These are phyloP conservation scores for Busseola fusca DNA, from an alignment of 2,888 invertebrate species.

Conservation along the genomic window DNA sequence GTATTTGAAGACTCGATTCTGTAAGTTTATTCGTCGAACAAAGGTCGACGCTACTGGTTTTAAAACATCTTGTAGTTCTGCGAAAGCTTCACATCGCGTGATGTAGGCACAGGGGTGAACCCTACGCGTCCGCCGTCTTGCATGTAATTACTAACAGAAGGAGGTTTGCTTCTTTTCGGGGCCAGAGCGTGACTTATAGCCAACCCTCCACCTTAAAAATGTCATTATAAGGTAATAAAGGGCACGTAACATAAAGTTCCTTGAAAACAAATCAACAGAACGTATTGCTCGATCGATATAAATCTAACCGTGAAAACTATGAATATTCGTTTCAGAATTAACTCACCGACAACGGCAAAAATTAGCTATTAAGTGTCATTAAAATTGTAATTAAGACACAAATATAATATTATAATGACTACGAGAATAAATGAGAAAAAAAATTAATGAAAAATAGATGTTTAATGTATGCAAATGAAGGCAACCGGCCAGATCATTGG, in stretches of 20 bases:
- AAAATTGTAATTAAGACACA: constrained; percentile 56
- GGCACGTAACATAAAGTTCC: constrained; percentile 73
- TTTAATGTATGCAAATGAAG: constrained; percentile 68
- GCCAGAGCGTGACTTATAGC: constrained; percentile 78
- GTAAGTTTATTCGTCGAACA: constrained; percentile 45
- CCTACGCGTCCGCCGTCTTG: constrained; percentile 75
- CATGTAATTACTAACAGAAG: constrained; percentile 83
- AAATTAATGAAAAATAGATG: constrained; percentile 53
- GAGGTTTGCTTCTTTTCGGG: constrained; percentile 83
- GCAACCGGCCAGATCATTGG: constrained; percentile 59
- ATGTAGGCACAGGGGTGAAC: constrained; percentile 71
- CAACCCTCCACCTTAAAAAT: constrained; percentile 74
- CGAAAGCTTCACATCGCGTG: constrained; percentile 81
- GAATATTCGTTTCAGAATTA: constrained; percentile 50
- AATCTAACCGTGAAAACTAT: constrained; percentile 50
- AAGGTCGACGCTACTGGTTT: constrained; percentile 51
- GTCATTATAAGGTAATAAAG: constrained; percentile 79
- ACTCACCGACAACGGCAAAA: constrained; percentile 39
- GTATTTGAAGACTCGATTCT: constrained; percentile 68
- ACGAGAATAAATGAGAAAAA: constrained; percentile 51
- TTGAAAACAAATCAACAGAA: constrained; percentile 67
- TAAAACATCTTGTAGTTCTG: constrained; percentile 63
- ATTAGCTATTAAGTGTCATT: constrained; percentile 50
- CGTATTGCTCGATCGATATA: constrained; percentile 59
- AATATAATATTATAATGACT: constrained; percentile 54